phyloP scores from a whole-genome alignment of 2,113 vertebrate genomes.

The Gallinago media region DNA sequence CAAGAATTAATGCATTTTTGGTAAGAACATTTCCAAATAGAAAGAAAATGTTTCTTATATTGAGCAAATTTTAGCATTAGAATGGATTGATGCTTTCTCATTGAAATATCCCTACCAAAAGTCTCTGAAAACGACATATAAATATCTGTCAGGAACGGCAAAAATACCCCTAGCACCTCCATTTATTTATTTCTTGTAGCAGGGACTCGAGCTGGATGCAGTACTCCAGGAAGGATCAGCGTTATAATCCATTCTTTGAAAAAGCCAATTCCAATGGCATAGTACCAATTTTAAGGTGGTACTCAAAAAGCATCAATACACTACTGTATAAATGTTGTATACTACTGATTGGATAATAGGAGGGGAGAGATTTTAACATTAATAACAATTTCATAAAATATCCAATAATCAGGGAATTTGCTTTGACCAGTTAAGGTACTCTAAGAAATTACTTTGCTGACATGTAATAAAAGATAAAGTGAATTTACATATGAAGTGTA shows the following conservation, averaged over 20 bases:
- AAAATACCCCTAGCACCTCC: not conserved
- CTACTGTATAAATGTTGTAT: not conserved
- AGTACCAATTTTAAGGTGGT: not conserved
- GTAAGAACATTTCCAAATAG: not conserved
- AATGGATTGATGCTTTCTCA: constrained; percentile 9
- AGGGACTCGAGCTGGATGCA: not conserved
- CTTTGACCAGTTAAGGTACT: constrained; percentile 19
- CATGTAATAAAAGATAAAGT: not conserved
- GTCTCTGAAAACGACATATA: not conserved
- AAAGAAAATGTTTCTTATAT: not conserved
- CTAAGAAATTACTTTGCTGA: constrained; percentile 9
- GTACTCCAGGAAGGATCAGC: not conserved
- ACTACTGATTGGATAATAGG: not conserved
- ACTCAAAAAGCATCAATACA: not conserved
- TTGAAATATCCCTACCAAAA: not conserved
- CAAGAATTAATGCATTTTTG: constrained; percentile 21
- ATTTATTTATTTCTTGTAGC: not conserved
- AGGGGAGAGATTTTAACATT: not conserved
- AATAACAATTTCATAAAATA: not conserved
- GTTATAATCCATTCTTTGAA: not conserved
- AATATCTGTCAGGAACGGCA: not conserved
- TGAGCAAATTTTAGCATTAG: not conserved
- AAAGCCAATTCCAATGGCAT: not conserved
- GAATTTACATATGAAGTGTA: constrained; percentile 13
- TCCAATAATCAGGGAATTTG: not conserved